Evolutionary conservation across 2,888 invertebrate species (phyloP).

Genomic region (Hypselothyrea guttata): DNA sequence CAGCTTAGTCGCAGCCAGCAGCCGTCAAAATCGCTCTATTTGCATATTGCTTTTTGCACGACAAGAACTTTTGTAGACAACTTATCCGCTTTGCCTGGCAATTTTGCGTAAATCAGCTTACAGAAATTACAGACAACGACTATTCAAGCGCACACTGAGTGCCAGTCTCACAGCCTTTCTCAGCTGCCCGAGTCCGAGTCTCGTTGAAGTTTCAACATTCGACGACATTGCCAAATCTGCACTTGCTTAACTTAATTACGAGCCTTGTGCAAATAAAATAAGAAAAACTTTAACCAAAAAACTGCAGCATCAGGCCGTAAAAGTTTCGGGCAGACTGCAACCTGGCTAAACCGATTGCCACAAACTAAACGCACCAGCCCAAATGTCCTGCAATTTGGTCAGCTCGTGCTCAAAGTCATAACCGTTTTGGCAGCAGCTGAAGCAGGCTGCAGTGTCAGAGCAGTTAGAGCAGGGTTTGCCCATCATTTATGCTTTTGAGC

Average conservation of each 20-base stretch:
- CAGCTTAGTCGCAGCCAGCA: constrained; percentile 57
- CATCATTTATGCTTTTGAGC: constrained; percentile 76
- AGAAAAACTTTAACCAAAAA: constrained; percentile 43
- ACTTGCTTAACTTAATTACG: constrained; percentile 74
- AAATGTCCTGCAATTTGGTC: constrained; percentile 63
- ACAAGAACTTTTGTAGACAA: constrained; percentile 60
- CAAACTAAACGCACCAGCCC: no score
- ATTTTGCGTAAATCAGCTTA: constrained; percentile 73
- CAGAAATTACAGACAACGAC: constrained; percentile 62
- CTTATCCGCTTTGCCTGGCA: constrained; percentile 72
- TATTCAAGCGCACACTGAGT: not conserved
- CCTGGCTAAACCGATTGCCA: constrained; percentile 41
- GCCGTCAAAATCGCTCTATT: constrained; percentile 57
- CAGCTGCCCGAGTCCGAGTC: not conserved
- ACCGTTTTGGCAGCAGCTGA: constrained; percentile 54
- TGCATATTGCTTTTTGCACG: constrained; percentile 72
- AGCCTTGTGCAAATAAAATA: constrained; percentile 63
- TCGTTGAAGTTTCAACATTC: constrained; percentile 15
- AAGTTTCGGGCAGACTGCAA: constrained; percentile 42
- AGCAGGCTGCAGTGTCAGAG: constrained; percentile 5
- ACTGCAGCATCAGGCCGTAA: constrained; percentile 53
- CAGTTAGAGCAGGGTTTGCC: constrained; percentile 2
- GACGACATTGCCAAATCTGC: constrained; percentile 63
- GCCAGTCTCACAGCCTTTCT: not conserved
- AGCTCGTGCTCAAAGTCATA: constrained; percentile 65